Base-by-base conservation (phyloP, 2,888 invertebrate species). In the Lissonota sp. region DNA sequence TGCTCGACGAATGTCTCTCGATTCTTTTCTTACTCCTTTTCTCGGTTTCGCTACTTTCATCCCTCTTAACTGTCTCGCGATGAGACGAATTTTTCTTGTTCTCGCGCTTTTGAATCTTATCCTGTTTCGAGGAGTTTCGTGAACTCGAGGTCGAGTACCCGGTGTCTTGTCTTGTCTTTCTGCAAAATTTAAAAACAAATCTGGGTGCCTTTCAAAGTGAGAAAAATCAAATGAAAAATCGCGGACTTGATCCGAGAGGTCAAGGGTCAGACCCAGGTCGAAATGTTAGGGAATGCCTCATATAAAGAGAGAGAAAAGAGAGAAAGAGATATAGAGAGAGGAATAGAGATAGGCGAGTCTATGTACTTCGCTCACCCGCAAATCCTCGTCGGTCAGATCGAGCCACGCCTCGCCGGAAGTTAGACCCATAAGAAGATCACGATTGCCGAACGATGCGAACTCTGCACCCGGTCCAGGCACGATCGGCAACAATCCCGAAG, bases 401-500 rank as follows among this genome's bases (percentile, higher is more conserved):
- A 93, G 87, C 91, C 94, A 94, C 39, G 94, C 94, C 91, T 94
- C 92, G 93, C 94, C 94, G 69, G 96, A 96, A 63, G 98, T 97
- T 51, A 98, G 94, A 75, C 97, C 97, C 91, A 98, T 96, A 80
- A 98, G 93, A 55, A 98, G 94, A 92, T 98, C 97, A 86, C 96
- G 94, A 84, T 96, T 95, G 1, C 96, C 95, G 92, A 97, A 97
- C 90, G 96, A 96, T 8, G 97, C 97, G 85, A 97, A 94, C 92
- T 97, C 97, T 92, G 95, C 95, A 79, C 97, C 97, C 71, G 96
- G 95, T 63, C 97, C 95, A 58, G 95, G 95, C 42, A 95, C 94
- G 63, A 96, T 94, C 5, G 95, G 95, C 58, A 94, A 94, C 57
- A 95, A 93, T 53, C 95, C 95, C 83, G 91, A 87, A 91, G 93